Base-by-base conservation (phyloP, 2,888 invertebrate species). In the Lasioglossum lativentre region DNA sequence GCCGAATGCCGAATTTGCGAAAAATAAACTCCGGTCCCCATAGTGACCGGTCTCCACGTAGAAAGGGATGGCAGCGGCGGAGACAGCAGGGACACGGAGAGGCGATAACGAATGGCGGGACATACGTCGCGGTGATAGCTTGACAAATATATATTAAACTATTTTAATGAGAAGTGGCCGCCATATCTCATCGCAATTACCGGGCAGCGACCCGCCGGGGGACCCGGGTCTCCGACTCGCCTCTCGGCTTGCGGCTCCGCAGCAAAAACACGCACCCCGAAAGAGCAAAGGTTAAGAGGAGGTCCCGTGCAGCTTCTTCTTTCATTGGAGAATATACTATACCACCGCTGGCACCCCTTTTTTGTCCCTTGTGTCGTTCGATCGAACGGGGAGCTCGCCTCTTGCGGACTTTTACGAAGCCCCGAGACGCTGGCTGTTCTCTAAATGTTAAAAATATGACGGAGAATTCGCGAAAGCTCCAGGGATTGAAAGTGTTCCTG, bases 121-220 rank as follows among this genome's bases (percentile, higher is more conserved):
- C 92, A 90, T 93, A 90, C 91, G 89, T 91, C 89, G 88, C 82
- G 90, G 91, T 89, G 92, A 93, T 93, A 91, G 90, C 92, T 93
- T 91, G 94, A 94, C 93, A 94, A 94, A 94, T 94, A 94, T 92
- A 94, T 94, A 94, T 94, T 93, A 93, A 94, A 94, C 93, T 94
- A 94, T 94, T 94, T 94, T 94, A 94, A 94, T 94, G 94, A 94
- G 94, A 93, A 93, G 94, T 94, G 93, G 92, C 92, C 91, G 92
- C 92, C 90, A 94, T 94, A 93, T 93, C 92, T 94, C 94, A 94
- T 92, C 91, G 93, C 94, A 94, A 94, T 94, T 94, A 93, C 93
- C 91, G 90, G 85, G 40, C 92, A 89, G 83, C 90, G 89, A 90
- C 89, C 92, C 88, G 89, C 88, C 88, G 82, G 82, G 82, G 88